Conservation (phyloP, 2,797 vertebrate species). For the Botia kubotai region DNA sequence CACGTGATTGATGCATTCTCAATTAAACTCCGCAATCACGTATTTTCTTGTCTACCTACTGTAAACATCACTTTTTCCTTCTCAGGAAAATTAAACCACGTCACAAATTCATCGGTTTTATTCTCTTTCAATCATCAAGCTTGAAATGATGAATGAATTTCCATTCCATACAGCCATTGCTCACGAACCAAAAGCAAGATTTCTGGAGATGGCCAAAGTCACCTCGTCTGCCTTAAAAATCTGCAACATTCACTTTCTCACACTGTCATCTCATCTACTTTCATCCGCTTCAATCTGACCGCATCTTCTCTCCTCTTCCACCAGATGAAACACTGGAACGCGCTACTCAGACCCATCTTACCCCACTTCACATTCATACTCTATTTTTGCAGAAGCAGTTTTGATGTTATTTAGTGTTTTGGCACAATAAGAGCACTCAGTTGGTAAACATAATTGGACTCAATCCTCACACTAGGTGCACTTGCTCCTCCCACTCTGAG, state of each 20-base stretch:
- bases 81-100: background rate
- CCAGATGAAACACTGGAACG: background rate
- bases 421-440: constrained; percentile 45
- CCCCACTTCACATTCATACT: background rate
- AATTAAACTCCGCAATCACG: constrained; percentile 1
- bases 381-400: background rate
- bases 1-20: background rate
- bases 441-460: constrained; percentile 29
- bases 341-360: background rate
- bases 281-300: background rate
- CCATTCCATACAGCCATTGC: background rate
- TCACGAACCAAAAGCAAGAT: constrained; percentile 2
- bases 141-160: background rate
- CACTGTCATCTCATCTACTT: background rate
- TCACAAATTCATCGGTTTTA: background rate
- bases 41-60: background rate
- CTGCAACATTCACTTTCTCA: constrained; percentile 11
- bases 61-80: background rate
- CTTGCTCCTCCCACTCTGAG: constrained; percentile 90
- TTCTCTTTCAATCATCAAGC: background rate
- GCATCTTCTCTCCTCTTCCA: background rate
- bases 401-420: constrained; percentile 35
- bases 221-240: background rate
- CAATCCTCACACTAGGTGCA: constrained; percentile 88
- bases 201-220: background rate